phyloP scores from a whole-genome alignment of 2,797 vertebrate genomes.

The Streptopelia turtur region DNA sequence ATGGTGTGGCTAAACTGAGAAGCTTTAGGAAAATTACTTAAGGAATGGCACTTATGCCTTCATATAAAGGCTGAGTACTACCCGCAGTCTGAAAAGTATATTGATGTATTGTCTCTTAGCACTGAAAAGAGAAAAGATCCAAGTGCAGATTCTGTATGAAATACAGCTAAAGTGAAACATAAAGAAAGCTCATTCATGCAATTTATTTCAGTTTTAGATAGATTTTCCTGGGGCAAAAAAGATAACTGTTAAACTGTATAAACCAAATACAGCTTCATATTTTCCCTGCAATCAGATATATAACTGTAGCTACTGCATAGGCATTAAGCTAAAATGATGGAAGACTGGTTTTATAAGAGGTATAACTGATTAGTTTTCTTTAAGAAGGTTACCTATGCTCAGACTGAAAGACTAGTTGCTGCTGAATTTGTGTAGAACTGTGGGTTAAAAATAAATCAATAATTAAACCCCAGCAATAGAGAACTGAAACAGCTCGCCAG shows the following conservation, averaged over 20 bases:
- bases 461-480: background rate
- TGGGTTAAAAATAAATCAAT: background rate
- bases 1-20: background rate
- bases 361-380: background rate
- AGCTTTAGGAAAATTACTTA: background rate
- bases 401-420: background rate
- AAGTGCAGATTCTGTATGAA: background rate
- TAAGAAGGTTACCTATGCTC: background rate
- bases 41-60: background rate
- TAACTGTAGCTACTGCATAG: background rate
- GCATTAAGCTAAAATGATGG: background rate
- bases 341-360: background rate
- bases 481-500: background rate
- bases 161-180: background rate
- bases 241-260: background rate
- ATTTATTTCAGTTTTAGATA: background rate
- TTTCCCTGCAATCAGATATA: background rate
- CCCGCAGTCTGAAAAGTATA: background rate
- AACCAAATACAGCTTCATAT: background rate
- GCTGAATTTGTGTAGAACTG: background rate
- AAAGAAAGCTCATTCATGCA: background rate
- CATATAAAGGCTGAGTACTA: background rate
- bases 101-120: background rate
- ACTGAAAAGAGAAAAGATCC: background rate
- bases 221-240: background rate